Percentiles rank a stretch among this genome's conserved stretches.
These are phyloP conservation scores for Goniozus legneri DNA, from an alignment of 1,140 invertebrate species.

Conservation along the genomic window DNA sequence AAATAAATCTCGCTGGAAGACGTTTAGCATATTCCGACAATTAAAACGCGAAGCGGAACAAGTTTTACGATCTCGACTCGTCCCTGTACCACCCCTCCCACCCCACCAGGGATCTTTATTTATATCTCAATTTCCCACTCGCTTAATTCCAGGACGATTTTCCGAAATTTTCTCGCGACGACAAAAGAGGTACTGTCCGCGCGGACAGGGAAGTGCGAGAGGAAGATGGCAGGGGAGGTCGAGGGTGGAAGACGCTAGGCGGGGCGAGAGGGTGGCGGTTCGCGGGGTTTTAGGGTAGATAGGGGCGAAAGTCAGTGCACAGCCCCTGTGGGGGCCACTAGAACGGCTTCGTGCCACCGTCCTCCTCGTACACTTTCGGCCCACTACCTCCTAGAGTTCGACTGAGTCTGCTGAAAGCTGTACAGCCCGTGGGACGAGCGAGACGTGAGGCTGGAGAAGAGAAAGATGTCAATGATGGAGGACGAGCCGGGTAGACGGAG, in stretches of 20 bases:
- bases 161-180: too few species aligned
- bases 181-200: too few species aligned
- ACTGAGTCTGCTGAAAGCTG: slow-evolving; percentile 41
- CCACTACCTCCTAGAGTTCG: too few species aligned
- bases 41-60: slow-evolving; percentile 31
- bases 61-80: slow-evolving; percentile 29
- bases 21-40: slow-evolving; percentile 42
- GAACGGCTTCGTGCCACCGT: slow-evolving; percentile 38
- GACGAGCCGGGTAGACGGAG: too few species aligned
- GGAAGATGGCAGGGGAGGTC: too few species aligned
- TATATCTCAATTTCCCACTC: background rate
- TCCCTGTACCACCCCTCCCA: slow-evolving; percentile 18
- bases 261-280: too few species aligned
- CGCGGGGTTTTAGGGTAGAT: slow-evolving; percentile 34
- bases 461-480: too few species aligned
- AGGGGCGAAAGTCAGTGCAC: slow-evolving; percentile 45
- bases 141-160: too few species aligned
- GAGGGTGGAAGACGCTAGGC: slow-evolving; percentile 16
- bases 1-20: slow-evolving; percentile 34
- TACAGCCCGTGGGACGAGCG: slow-evolving; percentile 24
- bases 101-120: slow-evolving; percentile 30
- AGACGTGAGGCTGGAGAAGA: too few species aligned
- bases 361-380: slow-evolving; percentile 42
- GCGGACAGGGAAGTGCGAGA: too few species aligned
- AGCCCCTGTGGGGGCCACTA: slow-evolving; percentile 50